Evolutionary conservation across 2,797 vertebrate genomes (phyloP).

Genomic region (Myotis myotis): DNA sequence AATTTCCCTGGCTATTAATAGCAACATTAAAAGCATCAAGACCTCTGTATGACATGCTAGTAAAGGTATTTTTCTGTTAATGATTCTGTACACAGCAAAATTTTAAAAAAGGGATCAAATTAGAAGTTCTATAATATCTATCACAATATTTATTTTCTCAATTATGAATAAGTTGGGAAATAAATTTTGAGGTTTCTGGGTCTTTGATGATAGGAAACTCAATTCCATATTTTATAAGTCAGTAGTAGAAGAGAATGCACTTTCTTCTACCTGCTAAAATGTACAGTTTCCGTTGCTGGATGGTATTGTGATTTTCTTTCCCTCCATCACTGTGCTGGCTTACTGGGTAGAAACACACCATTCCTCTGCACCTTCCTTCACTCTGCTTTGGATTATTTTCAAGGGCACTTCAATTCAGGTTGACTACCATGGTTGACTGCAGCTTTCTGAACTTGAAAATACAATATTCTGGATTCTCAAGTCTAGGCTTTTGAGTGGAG

Average conservation of each 20-base stretch:
- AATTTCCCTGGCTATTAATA: constrained; percentile 52
- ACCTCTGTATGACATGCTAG: not conserved
- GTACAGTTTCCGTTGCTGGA: not conserved
- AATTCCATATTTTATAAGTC: not conserved
- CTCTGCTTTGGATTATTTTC: not conserved
- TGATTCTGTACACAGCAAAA: constrained; percentile 11
- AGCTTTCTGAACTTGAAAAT: not conserved
- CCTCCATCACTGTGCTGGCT: not conserved
- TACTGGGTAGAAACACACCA: not conserved
- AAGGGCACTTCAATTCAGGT: not conserved
- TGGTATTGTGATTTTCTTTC: not conserved
- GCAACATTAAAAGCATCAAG: not conserved
- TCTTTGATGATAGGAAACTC: constrained; percentile 12
- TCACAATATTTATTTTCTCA: not conserved
- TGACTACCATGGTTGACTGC: not conserved
- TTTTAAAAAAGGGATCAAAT: not conserved
- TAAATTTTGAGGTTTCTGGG: constrained; percentile 38
- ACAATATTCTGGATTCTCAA: not conserved
- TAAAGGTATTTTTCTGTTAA: constrained; percentile 36
- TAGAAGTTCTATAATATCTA: not conserved
- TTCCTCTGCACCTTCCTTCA: not conserved
- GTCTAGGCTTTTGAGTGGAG: not conserved
- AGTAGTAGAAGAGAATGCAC: not conserved
- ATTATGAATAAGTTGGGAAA: not conserved
- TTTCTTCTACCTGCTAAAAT: not conserved